Conservation (phyloP, 2,797 vertebrate species). For the Brachyalestes nurse region DNA sequence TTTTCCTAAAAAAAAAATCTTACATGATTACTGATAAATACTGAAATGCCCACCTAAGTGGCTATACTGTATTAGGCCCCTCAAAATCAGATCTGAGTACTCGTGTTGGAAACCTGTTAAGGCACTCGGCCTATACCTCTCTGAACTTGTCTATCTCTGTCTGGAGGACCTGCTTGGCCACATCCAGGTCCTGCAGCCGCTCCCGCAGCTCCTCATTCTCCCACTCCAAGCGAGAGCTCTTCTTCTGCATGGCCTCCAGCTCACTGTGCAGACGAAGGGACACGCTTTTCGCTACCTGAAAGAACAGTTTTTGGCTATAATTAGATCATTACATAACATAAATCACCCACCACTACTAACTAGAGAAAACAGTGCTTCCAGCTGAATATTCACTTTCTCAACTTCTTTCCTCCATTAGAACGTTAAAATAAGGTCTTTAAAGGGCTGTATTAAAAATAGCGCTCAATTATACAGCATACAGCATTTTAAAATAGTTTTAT, state of each 20-base stretch:
- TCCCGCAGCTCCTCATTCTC: conserved; percentile 92
- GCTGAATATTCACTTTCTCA: neutral
- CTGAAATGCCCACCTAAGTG: too few species aligned
- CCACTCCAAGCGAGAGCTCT: conserved; percentile 87
- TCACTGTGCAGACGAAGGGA: conserved; percentile 92
- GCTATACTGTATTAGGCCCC: too few species aligned
- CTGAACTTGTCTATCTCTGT: conserved; percentile 89
- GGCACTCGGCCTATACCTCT: conserved; percentile 79
- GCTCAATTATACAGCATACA: neutral
- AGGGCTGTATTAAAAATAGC: conserved; percentile 1
- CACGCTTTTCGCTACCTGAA: conserved; percentile 94
- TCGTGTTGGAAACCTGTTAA: neutral
- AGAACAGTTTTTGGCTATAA: conserved; percentile 21
- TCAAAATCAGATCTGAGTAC: too few species aligned
- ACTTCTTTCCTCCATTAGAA: neutral
- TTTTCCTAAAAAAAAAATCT: too few species aligned
- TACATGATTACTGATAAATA: too few species aligned
- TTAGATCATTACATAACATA: neutral
- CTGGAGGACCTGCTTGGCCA: conserved; percentile 94
- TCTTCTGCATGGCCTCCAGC: conserved; percentile 90
- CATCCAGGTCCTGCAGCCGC: conserved; percentile 88
- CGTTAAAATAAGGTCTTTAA: conserved; percentile 11
- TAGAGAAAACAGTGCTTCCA: neutral
- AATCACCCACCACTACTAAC: neutral
- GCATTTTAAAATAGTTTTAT: neutral